These are phyloP conservation scores for Scaptomyza tumidula DNA, from an alignment of 2,888 invertebrate species.

Conservation along the genomic window DNA sequence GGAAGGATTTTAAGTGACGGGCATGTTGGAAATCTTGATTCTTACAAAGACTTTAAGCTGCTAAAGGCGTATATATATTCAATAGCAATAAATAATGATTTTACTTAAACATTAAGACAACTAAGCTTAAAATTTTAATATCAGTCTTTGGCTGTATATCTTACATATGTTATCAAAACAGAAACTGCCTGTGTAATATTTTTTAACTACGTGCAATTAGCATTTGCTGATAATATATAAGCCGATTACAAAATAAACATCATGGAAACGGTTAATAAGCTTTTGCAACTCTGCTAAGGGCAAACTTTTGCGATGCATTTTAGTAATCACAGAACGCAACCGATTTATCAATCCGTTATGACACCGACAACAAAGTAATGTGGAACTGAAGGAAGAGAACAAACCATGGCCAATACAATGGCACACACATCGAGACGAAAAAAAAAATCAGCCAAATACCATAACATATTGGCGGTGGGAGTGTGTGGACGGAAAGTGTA, in stretches of 20 bases:
- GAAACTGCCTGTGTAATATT: not conserved
- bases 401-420: not conserved
- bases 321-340: not conserved
- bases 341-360: conserved; percentile 1
- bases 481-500: not conserved
- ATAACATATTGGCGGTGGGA: not conserved
- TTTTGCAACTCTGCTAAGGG: not conserved
- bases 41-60: no score
- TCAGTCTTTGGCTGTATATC: no score
- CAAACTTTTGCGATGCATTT: not conserved
- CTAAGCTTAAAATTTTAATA: no score
- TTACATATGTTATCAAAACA: not conserved
- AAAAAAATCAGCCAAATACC: conserved; percentile 23
- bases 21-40: no score
- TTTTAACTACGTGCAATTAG: not conserved
- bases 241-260: conserved; percentile 11
- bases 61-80: no score
- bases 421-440: conserved; percentile 6
- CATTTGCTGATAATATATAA: not conserved
- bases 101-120: no score
- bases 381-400: not conserved
- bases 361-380: conserved; percentile 16
- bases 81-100: no score
- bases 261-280: not conserved
- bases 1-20: no score